phyloP scores from a whole-genome alignment of 2,113 vertebrate species.

The Misgurnus anguillicaudatus region DNA sequence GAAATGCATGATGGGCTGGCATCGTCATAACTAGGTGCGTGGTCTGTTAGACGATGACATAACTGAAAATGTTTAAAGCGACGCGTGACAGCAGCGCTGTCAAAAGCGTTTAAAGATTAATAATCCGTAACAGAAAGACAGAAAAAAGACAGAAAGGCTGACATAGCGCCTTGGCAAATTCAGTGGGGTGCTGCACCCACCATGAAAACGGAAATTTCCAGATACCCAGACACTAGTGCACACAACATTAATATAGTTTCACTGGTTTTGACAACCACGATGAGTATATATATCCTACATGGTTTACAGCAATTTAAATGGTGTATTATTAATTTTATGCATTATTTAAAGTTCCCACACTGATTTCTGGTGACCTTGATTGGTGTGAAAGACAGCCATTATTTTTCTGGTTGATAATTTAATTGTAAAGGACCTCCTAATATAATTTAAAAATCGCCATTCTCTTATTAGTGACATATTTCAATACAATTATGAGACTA shows the following conservation, averaged over 20 bases:
- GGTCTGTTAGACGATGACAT: constrained; percentile 45
- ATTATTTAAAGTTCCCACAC: neutral
- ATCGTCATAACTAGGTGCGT: constrained; percentile 10
- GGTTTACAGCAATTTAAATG: neutral
- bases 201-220: constrained; percentile 52
- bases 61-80: constrained; percentile 22
- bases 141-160: neutral
- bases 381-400: neutral
- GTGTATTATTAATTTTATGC: neutral
- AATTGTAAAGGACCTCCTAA: neutral
- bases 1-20: constrained; percentile 8
- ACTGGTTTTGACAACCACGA: neutral
- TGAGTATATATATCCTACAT: neutral
- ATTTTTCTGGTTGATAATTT: neutral
- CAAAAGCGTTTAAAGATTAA: neutral
- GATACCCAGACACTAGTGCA: neutral
- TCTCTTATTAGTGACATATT: too few relatives aligned
- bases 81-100: neutral
- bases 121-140: neutral
- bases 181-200: constrained; percentile 22
- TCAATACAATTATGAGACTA: too few relatives aligned
- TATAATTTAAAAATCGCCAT: too few relatives aligned
- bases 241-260: neutral
- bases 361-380: neutral
- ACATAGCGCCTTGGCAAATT: constrained; percentile 10